Evolutionary conservation across 2,113 vertebrate genomes (phyloP).

Genomic region (Rhinogobius similis): DNA sequence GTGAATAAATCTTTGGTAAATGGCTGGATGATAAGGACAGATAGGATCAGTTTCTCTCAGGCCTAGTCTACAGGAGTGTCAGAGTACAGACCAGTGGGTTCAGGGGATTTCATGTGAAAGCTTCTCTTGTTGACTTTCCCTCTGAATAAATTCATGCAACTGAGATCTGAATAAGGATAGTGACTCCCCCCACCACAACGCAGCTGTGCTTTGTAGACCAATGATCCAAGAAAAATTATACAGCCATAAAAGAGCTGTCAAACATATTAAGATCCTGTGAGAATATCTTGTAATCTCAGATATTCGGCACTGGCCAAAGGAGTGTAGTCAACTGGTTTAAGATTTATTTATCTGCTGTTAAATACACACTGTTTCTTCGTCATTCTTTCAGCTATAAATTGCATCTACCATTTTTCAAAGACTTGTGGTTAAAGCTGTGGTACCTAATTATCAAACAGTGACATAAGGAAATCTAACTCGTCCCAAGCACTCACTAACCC

Average conservation of each 20-base stretch:
- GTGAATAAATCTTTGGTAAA: conserved; percentile 62
- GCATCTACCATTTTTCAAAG: neutral
- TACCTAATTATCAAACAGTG: too few relatives aligned
- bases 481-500: too few relatives aligned
- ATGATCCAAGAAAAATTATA: conserved; percentile 29
- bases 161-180: conserved; percentile 66
- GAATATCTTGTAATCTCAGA: conserved; percentile 41
- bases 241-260: conserved; percentile 48
- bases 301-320: conserved; percentile 7
- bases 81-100: conserved; percentile 46
- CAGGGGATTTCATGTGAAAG: conserved; percentile 58
- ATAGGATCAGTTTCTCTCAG: conserved; percentile 62
- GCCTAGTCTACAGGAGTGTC: conserved; percentile 41
- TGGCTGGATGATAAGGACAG: conserved; percentile 37
- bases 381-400: neutral
- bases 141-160: conserved; percentile 42
- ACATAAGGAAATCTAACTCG: too few relatives aligned
- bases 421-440: neutral
- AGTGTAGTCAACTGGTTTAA: neutral
- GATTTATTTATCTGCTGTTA: neutral
- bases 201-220: conserved; percentile 38
- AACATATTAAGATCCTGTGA: conserved; percentile 63
- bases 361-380: neutral
- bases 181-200: conserved; percentile 65
- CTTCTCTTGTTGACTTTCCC: conserved; percentile 62